Base-by-base conservation (phyloP, 2,888 invertebrate species). In the Agrypnus murinus region DNA sequence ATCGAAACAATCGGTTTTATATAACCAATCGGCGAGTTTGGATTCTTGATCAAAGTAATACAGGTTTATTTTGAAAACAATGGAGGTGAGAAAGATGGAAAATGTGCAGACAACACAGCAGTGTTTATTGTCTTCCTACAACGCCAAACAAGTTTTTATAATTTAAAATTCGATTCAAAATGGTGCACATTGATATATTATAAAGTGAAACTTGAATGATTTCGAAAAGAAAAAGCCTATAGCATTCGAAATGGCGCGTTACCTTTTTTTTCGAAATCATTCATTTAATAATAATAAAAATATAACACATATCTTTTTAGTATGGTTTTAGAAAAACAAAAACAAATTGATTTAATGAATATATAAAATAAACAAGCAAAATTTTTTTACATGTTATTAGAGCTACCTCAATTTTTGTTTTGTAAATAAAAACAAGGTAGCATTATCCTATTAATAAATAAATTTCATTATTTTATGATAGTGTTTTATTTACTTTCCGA, bases 371-470 rank as follows among this genome's bases (percentile, higher is more conserved):
- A 25, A 64, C 62, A 34, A 31, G 38, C 55, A 36, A 55, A 68
- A 65, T 65, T 65, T 50, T 25, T 53, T 65, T 62, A 46, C 57
- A 69, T 65, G 59, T 69, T 80, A 79, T 81, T 81, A 78, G 78
- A 78, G 84, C 85, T 85, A 84, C 84, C 84, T 83, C 82, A 80
- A 77, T 78, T 69, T n/a, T 60, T 70, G 65, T 77, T 80, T 81
- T 83, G 81, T 81, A 82, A 78, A 84, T 82, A 77, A 64, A 25
- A 25, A 25, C 83, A 83, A 83, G 84, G 85, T 85, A 85, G 85
- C 85, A 82, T 25, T 83, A 84, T 85, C 85, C 85, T 85, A 85
- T 84, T 84, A 84, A 81, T 77, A 75, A 77, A 77, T 83, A 79
- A 80, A 74, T 79, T 77, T 75, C 76, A 78, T 69, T 78, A 80